Conservation (phyloP, 2,888 invertebrate species). For the Pecten maximus region DNA sequence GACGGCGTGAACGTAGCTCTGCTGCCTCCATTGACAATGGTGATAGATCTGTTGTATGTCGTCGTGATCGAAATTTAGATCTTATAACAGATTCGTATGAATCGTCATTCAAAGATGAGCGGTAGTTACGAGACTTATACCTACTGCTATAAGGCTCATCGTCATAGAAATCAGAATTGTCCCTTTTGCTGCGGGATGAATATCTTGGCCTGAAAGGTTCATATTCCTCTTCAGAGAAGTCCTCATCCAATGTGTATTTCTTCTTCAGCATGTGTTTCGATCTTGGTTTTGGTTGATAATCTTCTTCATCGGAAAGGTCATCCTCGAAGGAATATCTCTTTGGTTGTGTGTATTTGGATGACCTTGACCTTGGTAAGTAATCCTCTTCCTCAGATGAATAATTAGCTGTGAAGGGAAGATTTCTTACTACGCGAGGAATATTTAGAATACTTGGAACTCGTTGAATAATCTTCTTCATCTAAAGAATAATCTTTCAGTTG, state of each 20-base stretch:
- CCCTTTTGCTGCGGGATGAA: neutral
- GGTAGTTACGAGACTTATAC: neutral
- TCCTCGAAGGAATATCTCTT: neutral
- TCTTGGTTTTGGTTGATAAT: neutral
- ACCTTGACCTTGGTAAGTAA: neutral
- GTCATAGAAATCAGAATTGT: neutral
- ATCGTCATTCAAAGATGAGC: neutral
- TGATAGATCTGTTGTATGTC: neutral
- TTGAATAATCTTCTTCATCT: neutral
- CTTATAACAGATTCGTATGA: neutral
- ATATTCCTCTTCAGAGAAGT: neutral
- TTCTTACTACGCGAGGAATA: neutral
- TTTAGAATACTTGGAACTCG: neutral
- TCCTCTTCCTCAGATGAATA: constrained; percentile 16
- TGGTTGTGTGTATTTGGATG: neutral
- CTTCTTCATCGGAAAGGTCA: neutral
- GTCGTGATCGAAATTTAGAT: neutral
- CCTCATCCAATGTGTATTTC: neutral
- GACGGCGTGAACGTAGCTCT: neutral
- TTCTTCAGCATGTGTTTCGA: neutral
- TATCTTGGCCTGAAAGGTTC: neutral
- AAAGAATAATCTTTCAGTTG: neutral
- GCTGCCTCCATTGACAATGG: constrained; percentile 2
- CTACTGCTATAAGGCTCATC: neutral
- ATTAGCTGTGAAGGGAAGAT: neutral